phyloP scores from a whole-genome alignment of 2,113 vertebrate species.

The Arothron firmamentum region DNA sequence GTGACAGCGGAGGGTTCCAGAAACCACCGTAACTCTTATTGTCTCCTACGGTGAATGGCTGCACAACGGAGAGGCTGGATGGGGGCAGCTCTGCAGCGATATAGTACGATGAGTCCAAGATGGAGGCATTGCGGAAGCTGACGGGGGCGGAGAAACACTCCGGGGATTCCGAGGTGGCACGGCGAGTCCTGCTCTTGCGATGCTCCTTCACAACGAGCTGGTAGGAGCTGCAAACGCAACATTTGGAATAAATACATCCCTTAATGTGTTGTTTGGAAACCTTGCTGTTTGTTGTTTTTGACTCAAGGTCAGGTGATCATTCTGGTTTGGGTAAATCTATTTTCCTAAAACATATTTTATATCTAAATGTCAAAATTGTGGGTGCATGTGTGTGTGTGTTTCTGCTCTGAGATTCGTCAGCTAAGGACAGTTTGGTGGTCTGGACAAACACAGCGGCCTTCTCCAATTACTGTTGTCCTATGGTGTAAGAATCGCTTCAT shows the following conservation, averaged over 20 bases:
- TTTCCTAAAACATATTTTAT: too few relatives aligned
- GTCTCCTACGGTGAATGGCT: conserved; percentile 94
- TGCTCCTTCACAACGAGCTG: conserved; percentile 95
- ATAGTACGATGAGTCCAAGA: conserved; percentile 86
- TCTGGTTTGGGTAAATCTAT: too few relatives aligned
- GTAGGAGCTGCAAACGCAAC: conserved; percentile 79
- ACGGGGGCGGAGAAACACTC: conserved; percentile 90
- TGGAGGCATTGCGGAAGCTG: conserved; percentile 89
- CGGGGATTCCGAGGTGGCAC: conserved; percentile 83
- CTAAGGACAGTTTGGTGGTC: too few relatives aligned
- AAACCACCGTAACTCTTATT: conserved; percentile 97
- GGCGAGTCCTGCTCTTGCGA: conserved; percentile 79
- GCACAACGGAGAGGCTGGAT: conserved; percentile 82
- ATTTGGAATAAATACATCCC: too few relatives aligned
- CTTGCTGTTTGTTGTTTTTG: too few relatives aligned
- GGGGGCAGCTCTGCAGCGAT: conserved; percentile 91
- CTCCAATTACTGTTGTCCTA: too few relatives aligned
- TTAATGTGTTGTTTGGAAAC: background rate
- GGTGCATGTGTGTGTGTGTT: too few relatives aligned
- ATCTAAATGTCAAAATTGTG: too few relatives aligned
- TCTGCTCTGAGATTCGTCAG: too few relatives aligned
- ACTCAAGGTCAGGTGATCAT: too few relatives aligned
- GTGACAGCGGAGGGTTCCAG: conserved; percentile 94
- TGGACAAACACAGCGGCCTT: too few relatives aligned
- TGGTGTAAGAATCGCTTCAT: too few relatives aligned